Evolutionary conservation across 1,140 invertebrate species (phyloP).

Genomic region (Pteromalus puparum): DNA sequence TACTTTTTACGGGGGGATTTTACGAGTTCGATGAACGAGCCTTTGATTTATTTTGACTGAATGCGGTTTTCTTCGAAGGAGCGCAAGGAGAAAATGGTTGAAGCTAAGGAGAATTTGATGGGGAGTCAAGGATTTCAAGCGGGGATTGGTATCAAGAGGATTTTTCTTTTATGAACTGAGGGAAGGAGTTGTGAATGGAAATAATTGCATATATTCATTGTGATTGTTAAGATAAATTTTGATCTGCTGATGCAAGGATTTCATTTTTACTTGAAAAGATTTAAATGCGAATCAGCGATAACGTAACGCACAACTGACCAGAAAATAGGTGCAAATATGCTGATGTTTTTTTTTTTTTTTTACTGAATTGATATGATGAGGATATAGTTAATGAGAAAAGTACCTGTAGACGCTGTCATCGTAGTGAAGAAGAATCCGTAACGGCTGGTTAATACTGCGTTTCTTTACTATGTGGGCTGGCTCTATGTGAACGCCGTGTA

Average conservation of each 20-base stretch:
- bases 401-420: slow-evolving; percentile 93
- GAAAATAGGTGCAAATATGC: no score
- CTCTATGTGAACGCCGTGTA: slow-evolving; percentile 89
- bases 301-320: no score
- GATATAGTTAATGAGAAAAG: slow-evolving; percentile 60
- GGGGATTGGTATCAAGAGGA: background rate
- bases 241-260: no score
- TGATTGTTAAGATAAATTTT: no score
- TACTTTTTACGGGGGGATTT: slow-evolving; percentile 24
- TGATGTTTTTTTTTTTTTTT: no score
- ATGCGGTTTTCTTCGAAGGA: background rate
- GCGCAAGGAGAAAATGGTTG: background rate
- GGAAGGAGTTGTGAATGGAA: background rate
- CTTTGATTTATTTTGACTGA: slow-evolving; percentile 19
- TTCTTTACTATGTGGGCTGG: slow-evolving; percentile 86
- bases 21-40: slow-evolving; percentile 10
- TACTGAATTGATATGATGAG: background rate
- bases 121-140: background rate
- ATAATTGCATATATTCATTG: no score
- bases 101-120: background rate
- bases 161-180: background rate
- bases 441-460: slow-evolving; percentile 88
- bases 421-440: slow-evolving; percentile 92
- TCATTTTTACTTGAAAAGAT: no score
- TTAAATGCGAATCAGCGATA: no score